These are phyloP conservation scores for Vimba vimba DNA, from an alignment of 2,113 vertebrate species.

Conservation along the genomic window DNA sequence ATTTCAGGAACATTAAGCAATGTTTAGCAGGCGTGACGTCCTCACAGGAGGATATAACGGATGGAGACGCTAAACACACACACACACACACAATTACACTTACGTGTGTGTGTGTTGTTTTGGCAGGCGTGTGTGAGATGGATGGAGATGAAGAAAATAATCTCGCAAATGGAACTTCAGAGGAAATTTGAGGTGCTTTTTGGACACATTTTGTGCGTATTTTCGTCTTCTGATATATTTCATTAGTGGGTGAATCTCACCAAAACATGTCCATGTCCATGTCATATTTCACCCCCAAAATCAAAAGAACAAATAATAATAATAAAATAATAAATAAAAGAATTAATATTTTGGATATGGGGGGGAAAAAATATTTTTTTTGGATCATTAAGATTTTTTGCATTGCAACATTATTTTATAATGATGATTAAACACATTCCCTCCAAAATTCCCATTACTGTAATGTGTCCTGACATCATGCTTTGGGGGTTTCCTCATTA, in stretches of 20 bases:
- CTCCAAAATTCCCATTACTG: background rate
- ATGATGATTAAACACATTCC: background rate
- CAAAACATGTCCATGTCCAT: background rate
- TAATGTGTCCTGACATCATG: background rate
- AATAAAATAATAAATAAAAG: too few relatives aligned
- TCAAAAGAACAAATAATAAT: background rate
- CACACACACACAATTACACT: background rate
- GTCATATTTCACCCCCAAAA: background rate
- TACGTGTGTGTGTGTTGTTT: background rate
- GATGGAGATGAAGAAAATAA: constrained; percentile 9
- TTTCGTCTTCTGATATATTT: background rate
- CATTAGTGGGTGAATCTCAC: background rate
- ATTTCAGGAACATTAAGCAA: constrained; percentile 13
- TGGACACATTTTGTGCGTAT: background rate
- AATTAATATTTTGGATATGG: background rate
- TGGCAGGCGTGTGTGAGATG: constrained; percentile 4
- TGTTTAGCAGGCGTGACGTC: background rate
- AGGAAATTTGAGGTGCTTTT: background rate
- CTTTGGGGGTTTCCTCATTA: background rate
- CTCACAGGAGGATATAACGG: constrained; percentile 8
- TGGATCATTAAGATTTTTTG: background rate
- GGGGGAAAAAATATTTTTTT: background rate
- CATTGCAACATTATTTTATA: background rate
- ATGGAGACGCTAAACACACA: constrained; percentile 7
- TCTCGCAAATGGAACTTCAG: constrained; percentile 9